These are phyloP conservation scores for Malurus leucopterus DNA, from an alignment of 2,797 vertebrate genomes.

Conservation along the genomic window DNA sequence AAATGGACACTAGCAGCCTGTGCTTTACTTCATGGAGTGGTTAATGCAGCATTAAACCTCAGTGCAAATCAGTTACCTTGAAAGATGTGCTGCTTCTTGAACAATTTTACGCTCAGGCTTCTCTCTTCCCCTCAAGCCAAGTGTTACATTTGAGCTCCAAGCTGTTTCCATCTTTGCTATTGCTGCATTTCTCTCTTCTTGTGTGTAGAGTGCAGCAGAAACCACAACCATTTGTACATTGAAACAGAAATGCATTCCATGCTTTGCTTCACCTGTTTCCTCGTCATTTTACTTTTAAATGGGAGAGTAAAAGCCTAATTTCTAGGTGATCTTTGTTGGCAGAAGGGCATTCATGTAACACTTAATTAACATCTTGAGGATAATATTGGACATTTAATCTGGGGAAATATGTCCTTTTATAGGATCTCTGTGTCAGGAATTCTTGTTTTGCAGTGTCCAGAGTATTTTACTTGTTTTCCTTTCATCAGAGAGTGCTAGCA, in stretches of 20 bases:
- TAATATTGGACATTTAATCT: background rate
- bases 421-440: background rate
- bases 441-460: background rate
- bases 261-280: background rate
- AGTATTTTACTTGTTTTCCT: background rate
- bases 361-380: background rate
- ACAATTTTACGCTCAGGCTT: background rate
- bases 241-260: background rate
- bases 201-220: rapidly evolving
- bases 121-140: background rate
- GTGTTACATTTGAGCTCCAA: background rate
- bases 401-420: background rate
- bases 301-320: background rate
- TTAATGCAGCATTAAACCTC: background rate
- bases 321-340: background rate
- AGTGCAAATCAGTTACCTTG: background rate
- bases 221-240: background rate
- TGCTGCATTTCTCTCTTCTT: background rate
- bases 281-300: background rate
- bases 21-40: background rate
- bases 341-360: background rate
- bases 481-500: background rate
- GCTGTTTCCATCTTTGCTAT: background rate
- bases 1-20: background rate
- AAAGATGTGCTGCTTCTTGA: background rate